Conservation (phyloP, 2,113 vertebrate species). For the Acrocephalus arundinaceus region DNA sequence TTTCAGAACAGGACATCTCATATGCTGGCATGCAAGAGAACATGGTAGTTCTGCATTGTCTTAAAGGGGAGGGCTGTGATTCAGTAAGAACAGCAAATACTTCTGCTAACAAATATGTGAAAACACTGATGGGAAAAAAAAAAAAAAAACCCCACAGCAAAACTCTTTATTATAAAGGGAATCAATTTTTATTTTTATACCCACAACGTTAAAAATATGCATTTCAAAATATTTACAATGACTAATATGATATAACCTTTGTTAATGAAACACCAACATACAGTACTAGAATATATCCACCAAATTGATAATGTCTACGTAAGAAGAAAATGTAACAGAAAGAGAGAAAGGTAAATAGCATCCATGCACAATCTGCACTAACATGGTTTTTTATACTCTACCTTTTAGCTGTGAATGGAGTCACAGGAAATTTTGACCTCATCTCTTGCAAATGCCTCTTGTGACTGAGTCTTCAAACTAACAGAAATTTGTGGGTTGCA, state of each 20-base stretch:
- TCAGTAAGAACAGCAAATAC: not conserved
- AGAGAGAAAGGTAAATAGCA: conserved; percentile 57
- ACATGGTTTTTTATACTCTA: not conserved
- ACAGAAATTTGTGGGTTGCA: conserved; percentile 23
- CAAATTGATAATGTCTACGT: conserved; percentile 61
- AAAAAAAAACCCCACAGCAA: not conserved
- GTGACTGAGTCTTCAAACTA: conserved; percentile 31
- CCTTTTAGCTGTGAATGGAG: not conserved
- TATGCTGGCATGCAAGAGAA: not conserved
- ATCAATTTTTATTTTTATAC: conserved; percentile 76
- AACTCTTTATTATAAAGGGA: conserved; percentile 59
- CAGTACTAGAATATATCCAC: conserved; percentile 74
- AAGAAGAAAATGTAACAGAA: conserved; percentile 71
- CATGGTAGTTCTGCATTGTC: not conserved
- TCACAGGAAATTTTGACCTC: conserved; percentile 12
- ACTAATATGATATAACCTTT: conserved; percentile 74
- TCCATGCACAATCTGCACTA: conserved; percentile 23
- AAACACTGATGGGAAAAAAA: not conserved
- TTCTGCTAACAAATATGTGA: not conserved
- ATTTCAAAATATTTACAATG: conserved; percentile 84
- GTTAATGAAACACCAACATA: conserved; percentile 75
- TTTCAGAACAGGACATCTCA: not conserved
- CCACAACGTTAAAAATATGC: conserved; percentile 77
- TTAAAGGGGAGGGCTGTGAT: not conserved
- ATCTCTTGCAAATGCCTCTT: not conserved